phyloP scores from a whole-genome alignment of 2,113 vertebrate genomes.

The Vulpes lagopus region DNA sequence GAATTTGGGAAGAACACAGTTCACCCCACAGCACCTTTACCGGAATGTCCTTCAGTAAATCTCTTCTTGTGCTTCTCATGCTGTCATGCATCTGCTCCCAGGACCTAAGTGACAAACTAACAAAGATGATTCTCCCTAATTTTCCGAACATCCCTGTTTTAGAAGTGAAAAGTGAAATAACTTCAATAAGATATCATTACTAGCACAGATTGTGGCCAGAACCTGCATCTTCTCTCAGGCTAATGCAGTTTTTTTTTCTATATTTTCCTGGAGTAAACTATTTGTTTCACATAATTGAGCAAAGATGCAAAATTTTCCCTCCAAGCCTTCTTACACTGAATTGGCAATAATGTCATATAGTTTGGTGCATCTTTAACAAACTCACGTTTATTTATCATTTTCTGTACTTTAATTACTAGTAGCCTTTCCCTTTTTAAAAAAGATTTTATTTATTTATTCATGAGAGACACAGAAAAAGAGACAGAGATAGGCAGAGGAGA shows the following conservation, averaged over 20 bases:
- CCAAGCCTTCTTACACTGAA: background rate
- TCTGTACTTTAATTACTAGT: constrained; percentile 38
- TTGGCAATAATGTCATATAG: background rate
- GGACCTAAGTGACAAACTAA: background rate
- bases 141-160: background rate
- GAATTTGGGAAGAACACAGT: background rate
- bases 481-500: too few species aligned
- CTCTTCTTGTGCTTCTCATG: background rate
- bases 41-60: background rate
- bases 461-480: too few species aligned
- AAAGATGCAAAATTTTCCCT: constrained; percentile 39
- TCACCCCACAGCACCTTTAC: background rate
- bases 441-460: too few species aligned
- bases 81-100: background rate
- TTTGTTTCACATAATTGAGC: constrained; percentile 44
- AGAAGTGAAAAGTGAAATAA: background rate
- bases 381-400: constrained; percentile 53
- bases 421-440: too few species aligned
- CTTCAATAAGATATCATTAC: background rate
- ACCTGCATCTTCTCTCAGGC: background rate
- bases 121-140: background rate
- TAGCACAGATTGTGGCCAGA: background rate
- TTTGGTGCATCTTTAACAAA: constrained; percentile 48
- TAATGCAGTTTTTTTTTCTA: background rate
- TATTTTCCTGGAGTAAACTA: background rate